These are phyloP conservation scores for Lophochroa leadbeateri DNA, from an alignment of 2,113 vertebrate genomes.

Conservation along the genomic window DNA sequence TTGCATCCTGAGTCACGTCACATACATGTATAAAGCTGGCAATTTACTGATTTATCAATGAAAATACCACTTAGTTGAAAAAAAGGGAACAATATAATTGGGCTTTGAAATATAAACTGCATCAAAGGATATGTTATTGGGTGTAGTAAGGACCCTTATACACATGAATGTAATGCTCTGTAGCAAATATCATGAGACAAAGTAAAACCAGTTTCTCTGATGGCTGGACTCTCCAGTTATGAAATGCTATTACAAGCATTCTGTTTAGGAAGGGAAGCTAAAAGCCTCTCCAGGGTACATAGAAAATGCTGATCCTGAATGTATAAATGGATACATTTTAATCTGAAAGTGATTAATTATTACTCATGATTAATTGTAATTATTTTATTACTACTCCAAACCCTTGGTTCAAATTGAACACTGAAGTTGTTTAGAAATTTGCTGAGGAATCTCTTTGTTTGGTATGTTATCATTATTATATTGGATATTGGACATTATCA, in stretches of 20 bases:
- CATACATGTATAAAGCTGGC: constrained; percentile 34
- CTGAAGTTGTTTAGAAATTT: background rate
- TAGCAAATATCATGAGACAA: background rate
- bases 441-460: constrained; percentile 33
- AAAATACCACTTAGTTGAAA: constrained; percentile 48
- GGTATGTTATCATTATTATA: constrained; percentile 14
- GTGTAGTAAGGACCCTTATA: background rate
- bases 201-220: background rate
- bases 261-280: constrained; percentile 45
- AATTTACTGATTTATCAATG: constrained; percentile 57
- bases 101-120: constrained; percentile 60
- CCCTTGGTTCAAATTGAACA: constrained; percentile 41
- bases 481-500: constrained; percentile 41
- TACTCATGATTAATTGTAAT: constrained; percentile 59
- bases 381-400: constrained; percentile 52
- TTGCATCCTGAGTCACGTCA: constrained; percentile 28
- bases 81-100: constrained; percentile 17
- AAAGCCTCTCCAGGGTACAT: constrained; percentile 23
- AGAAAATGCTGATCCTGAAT: constrained; percentile 50
- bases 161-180: background rate
- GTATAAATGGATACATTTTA: constrained; percentile 37
- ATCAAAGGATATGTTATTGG: background rate
- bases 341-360: constrained; percentile 58
- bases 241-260: constrained; percentile 30
- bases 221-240: background rate